A percentile compares a stretch with the other conserved stretches of the same genome.
These are phyloP conservation scores for Spizaetus ornatus DNA, from an alignment of 2,113 vertebrate genomes.

Conservation along the genomic window DNA sequence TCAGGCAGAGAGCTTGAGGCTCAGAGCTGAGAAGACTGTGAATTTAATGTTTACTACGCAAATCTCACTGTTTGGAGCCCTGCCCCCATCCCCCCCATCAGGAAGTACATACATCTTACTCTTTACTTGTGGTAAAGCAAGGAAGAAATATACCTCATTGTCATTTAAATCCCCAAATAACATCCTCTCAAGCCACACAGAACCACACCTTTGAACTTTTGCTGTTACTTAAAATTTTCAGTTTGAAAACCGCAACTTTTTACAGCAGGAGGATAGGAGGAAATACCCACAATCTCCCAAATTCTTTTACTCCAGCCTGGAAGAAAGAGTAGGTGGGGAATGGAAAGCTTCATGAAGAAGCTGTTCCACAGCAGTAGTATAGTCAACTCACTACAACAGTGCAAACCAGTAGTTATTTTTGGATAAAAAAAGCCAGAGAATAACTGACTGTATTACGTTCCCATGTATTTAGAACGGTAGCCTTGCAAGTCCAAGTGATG, in stretches of 20 bases:
- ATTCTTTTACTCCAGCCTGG: neutral
- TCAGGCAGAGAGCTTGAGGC: neutral
- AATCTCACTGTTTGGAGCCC: neutral
- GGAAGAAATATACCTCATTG: neutral
- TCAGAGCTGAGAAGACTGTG: neutral
- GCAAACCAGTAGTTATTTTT: neutral
- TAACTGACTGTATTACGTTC: neutral
- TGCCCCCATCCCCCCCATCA: too few relatives aligned
- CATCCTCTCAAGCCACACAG: neutral
- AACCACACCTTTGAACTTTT: neutral
- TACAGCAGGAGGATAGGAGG: neutral
- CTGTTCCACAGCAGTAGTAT: neutral
- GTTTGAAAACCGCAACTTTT: neutral
- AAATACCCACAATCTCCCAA: neutral
- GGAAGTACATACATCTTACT: neutral
- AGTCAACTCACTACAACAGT: neutral
- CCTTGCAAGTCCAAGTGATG: neutral
- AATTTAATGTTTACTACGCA: neutral
- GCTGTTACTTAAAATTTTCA: neutral
- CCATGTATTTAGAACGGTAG: neutral
- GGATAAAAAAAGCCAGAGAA: neutral
- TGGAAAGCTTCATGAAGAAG: neutral
- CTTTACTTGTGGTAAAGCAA: neutral
- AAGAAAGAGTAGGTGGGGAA: neutral
- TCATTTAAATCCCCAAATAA: neutral